Conservation (phyloP, 2,888 invertebrate genomes). For the Aethes cnicana region DNA sequence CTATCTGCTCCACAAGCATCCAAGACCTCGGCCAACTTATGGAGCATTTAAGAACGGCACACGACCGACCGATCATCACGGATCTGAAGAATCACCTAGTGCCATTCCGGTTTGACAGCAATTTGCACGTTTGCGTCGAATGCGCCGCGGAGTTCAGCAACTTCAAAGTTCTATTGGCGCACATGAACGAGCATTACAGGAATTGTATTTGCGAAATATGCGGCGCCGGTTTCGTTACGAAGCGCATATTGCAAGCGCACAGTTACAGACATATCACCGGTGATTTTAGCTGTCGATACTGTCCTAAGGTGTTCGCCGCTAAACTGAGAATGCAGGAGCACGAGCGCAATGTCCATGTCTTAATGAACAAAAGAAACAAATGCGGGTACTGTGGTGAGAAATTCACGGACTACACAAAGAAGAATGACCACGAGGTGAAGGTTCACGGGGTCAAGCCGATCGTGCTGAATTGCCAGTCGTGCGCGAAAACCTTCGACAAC, state of each 20-base stretch:
- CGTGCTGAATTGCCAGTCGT: slow-evolving; percentile 52
- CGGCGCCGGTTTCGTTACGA: slow-evolving; percentile 42
- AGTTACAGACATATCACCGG: slow-evolving; percentile 42
- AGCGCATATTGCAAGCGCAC: slow-evolving; percentile 36
- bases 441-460: slow-evolving; percentile 46
- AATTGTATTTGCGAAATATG: slow-evolving; percentile 46
- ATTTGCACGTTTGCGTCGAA: slow-evolving; percentile 33
- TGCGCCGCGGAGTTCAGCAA: slow-evolving; percentile 40
- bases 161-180: slow-evolving; percentile 44
- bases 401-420: slow-evolving; percentile 51
- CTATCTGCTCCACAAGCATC: slow-evolving; percentile 42
- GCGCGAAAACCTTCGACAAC: slow-evolving; percentile 50
- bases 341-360: slow-evolving; percentile 45
- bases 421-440: slow-evolving; percentile 48
- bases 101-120: slow-evolving; percentile 45
- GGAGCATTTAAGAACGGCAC: slow-evolving; percentile 37
- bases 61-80: slow-evolving; percentile 28
- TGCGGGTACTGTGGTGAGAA: slow-evolving; percentile 52
- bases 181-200: slow-evolving; percentile 48
- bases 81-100: slow-evolving; percentile 40
- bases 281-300: slow-evolving; percentile 63
- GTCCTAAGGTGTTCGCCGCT: slow-evolving; percentile 61
- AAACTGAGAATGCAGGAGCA: slow-evolving; percentile 44
- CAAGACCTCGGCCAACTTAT: slow-evolving; percentile 33
- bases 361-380: slow-evolving; percentile 46